Conservation (phyloP, 2,797 vertebrate genomes). For the Notoglanidium macrostoma region DNA sequence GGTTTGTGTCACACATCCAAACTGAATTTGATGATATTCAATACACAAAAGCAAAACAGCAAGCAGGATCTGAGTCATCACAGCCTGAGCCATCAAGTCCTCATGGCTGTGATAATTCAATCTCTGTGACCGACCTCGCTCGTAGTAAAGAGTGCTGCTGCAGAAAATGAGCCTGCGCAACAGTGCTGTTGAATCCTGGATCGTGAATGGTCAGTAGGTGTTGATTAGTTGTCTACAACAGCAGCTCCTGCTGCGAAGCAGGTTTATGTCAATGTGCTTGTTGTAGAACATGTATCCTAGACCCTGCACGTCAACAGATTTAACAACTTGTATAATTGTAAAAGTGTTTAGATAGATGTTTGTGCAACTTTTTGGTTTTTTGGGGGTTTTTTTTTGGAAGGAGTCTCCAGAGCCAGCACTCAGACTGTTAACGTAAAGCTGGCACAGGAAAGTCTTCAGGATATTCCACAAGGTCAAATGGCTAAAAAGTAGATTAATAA, state of each 20-base stretch:
- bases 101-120: constrained; percentile 2
- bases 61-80: constrained; percentile 28
- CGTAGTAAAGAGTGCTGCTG: background rate
- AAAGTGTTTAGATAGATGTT: background rate
- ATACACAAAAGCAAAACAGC: constrained; percentile 24
- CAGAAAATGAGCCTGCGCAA: background rate
- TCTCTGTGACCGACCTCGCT: background rate
- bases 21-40: constrained; percentile 47
- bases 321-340: background rate
- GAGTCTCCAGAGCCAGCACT: background rate
- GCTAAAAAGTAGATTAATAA: background rate
- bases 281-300: background rate
- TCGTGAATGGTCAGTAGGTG: background rate
- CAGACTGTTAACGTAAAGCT: background rate
- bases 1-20: constrained; percentile 40
- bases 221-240: background rate
- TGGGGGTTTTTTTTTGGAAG: background rate
- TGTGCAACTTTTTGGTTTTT: too few species aligned
- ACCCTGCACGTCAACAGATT: background rate
- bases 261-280: too few species aligned
- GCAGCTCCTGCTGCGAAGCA: background rate
- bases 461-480: background rate
- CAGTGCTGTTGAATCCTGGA: background rate
- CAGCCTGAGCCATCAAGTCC: background rate
- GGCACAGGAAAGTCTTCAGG: background rate